Evolutionary conservation across 2,888 invertebrate species (phyloP).

Genomic region (Rotaria macrura): DNA sequence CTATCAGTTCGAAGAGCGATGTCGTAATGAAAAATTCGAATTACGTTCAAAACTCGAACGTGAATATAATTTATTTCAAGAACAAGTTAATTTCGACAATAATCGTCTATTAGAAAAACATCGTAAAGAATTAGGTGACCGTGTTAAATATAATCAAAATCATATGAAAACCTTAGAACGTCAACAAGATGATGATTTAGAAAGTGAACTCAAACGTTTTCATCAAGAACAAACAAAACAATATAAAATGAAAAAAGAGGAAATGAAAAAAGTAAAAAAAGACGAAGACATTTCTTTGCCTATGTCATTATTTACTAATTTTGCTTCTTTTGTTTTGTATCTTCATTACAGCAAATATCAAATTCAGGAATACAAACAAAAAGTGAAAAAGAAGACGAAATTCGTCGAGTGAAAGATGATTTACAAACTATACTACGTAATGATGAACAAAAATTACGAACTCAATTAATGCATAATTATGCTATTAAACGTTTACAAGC

Average conservation of each 20-base stretch:
- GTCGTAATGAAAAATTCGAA: conserved; percentile 7
- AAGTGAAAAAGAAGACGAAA: conserved; percentile 8
- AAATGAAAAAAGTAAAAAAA: neutral
- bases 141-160: conserved; percentile 17
- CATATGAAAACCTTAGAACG: neutral
- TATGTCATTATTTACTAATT: neutral
- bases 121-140: conserved; percentile 16
- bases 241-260: conserved; percentile 13
- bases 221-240: neutral
- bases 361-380: neutral
- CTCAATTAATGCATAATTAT: neutral
- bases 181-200: neutral
- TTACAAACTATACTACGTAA: neutral
- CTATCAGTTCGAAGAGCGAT: neutral
- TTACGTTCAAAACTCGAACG: conserved; percentile 12
- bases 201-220: conserved; percentile 4
- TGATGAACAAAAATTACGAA: neutral
- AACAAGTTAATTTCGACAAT: neutral
- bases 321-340: neutral
- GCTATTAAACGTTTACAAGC: neutral
- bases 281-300: neutral
- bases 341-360: neutral
- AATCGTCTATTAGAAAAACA: conserved; percentile 16
- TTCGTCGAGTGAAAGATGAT: conserved; percentile 6
- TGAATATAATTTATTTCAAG: conserved; percentile 1